A percentile compares a stretch with the other conserved stretches of the same genome.
Conservation (phyloP, 2,113 vertebrate species). For the Myrmecophaga tridactyla region DNA sequence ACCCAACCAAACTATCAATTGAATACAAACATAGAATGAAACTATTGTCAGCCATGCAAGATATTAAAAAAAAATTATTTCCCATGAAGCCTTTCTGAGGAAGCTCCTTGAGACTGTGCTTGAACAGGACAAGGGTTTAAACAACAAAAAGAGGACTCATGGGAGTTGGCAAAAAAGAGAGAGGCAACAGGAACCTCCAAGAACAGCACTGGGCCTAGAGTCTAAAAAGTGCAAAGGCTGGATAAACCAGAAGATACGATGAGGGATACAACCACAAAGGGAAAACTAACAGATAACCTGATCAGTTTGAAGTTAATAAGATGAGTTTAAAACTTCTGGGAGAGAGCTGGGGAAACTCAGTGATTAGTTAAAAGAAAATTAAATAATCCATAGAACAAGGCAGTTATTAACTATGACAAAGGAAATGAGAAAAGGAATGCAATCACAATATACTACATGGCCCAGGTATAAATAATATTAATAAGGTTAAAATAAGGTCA, state of each 20-base stretch:
- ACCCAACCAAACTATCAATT: conserved; percentile 30
- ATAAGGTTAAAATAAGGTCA: not conserved
- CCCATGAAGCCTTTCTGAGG: not conserved
- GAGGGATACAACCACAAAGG: not conserved
- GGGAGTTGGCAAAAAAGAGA: not conserved
- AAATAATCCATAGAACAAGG: not conserved
- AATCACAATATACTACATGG: not conserved
- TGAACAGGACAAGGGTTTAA: not conserved
- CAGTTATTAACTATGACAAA: not conserved
- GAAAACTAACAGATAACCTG: not conserved
- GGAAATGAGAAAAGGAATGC: not conserved
- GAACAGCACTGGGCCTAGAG: not conserved
- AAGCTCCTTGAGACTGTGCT: not conserved
- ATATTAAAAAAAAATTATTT: not conserved
- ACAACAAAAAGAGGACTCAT: not conserved
- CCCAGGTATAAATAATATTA: not conserved
- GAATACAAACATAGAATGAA: not conserved
- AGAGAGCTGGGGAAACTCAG: not conserved
- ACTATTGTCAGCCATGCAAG: not conserved
- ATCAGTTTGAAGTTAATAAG: not conserved
- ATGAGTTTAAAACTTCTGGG: not conserved
- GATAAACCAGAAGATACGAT: not conserved
- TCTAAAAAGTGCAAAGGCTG: not conserved
- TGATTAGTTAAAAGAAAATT: not conserved
- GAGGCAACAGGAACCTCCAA: not conserved